Conservation (phyloP, 2,113 vertebrate genomes). For the Mastomys natalensis region DNA sequence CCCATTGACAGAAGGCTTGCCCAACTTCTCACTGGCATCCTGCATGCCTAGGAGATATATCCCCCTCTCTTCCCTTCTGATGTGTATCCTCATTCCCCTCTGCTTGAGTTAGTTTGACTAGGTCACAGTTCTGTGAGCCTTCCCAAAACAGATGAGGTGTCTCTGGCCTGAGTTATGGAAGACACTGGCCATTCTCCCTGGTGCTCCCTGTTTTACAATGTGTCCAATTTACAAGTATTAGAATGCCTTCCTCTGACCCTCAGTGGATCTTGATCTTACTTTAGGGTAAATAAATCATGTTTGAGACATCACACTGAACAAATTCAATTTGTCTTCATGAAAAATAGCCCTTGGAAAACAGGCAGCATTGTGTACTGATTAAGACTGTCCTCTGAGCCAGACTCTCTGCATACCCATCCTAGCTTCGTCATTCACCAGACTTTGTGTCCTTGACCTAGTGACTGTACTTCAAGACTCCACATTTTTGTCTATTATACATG, state of each 20-base stretch:
- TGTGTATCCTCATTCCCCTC: neutral
- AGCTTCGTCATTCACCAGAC: neutral
- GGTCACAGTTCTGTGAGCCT: neutral
- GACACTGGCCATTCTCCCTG: neutral
- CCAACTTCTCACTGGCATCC: too few relatives aligned
- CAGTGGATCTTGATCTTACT: slow-evolving; percentile 69
- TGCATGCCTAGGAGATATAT: neutral
- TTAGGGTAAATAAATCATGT: slow-evolving; percentile 76
- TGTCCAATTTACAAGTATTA: slow-evolving; percentile 72
- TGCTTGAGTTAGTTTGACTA: neutral
- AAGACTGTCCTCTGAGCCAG: neutral
- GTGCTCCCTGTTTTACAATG: slow-evolving; percentile 45
- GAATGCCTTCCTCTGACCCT: slow-evolving; percentile 73
- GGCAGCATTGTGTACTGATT: neutral
- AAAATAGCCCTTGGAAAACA: slow-evolving; percentile 67
- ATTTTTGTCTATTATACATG: neutral
- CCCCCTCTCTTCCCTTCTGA: fast-evolving
- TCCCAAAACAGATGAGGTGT: neutral
- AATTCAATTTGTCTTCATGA: slow-evolving; percentile 80
- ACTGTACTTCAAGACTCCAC: neutral
- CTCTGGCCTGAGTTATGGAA: neutral
- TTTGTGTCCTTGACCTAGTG: neutral
- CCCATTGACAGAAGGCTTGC: neutral
- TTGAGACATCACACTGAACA: slow-evolving; percentile 68
- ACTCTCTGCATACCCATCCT: neutral